A percentile compares a stretch with the other conserved stretches of the same genome.
Evolutionary conservation across 1,140 invertebrate species (phyloP).

Genomic region (Caenorhabditis brenneri): DNA sequence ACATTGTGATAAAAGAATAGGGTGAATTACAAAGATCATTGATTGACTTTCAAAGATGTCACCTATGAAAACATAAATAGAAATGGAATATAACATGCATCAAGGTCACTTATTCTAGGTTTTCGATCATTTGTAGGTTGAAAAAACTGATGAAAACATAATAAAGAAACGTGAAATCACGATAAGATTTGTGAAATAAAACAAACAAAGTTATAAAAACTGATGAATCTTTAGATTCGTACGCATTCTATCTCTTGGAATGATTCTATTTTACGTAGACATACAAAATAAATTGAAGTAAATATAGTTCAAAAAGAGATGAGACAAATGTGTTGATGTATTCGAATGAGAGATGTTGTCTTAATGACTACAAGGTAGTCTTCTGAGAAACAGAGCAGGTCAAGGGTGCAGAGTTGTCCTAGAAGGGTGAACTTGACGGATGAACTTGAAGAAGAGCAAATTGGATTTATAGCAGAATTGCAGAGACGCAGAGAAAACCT

Average conservation of each 20-base stretch:
- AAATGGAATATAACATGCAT: background rate
- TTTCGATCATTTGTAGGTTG: background rate
- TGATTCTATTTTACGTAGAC: too few species aligned
- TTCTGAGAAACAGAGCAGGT: background rate
- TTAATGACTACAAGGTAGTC: background rate
- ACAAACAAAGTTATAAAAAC: too few species aligned
- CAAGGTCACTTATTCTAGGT: background rate
- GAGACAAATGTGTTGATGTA: background rate
- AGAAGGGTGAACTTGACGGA: background rate
- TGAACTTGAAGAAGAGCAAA: background rate
- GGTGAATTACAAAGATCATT: conserved; percentile 25
- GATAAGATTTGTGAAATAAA: too few species aligned
- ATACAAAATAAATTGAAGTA: too few species aligned
- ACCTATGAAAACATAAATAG: background rate
- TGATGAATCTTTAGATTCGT: too few species aligned
- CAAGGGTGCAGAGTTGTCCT: background rate
- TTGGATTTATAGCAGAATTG: background rate
- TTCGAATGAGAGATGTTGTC: background rate
- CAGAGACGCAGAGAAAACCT: background rate
- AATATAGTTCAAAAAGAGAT: background rate
- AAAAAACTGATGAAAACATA: background rate
- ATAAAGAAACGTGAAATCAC: too few species aligned
- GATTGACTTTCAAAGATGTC: background rate
- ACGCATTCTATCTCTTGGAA: too few species aligned
- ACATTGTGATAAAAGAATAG: background rate